A percentile compares a stretch with the other conserved stretches of the same genome.
phyloP scores from a whole-genome alignment of 2,797 vertebrate genomes.

The Molothrus aeneus region DNA sequence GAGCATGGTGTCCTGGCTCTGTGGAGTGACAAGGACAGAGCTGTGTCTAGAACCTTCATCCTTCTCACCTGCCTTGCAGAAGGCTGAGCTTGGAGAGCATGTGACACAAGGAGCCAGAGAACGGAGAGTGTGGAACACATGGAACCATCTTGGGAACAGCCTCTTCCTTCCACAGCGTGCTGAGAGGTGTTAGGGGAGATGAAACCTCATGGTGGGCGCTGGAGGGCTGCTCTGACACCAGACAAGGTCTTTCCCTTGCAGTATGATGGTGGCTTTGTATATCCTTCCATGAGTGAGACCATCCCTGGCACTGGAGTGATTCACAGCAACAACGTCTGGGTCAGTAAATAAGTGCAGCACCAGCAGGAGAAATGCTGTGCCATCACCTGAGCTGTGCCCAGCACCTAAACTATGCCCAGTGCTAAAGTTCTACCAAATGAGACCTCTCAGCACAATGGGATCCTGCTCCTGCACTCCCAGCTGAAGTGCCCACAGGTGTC shows the following conservation, averaged over 20 bases:
- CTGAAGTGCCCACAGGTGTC: accelerated
- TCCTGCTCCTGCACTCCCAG: background rate
- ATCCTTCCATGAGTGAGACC: background rate
- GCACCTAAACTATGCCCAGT: background rate
- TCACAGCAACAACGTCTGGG: background rate
- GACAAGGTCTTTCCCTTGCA: background rate
- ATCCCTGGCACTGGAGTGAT: background rate
- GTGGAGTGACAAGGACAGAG: background rate
- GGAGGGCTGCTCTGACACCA: background rate
- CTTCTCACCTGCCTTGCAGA: background rate
- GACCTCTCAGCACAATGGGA: background rate
- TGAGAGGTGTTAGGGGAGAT: background rate
- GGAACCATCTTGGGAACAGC: background rate
- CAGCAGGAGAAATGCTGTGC: background rate
- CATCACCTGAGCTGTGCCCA: background rate
- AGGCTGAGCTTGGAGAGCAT: background rate
- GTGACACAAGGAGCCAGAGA: background rate
- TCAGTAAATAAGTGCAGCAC: background rate
- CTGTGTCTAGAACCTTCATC: background rate
- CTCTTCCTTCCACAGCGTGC: background rate
- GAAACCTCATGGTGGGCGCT: background rate
- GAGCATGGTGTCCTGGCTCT: background rate
- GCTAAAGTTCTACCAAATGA: background rate
- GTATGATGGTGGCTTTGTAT: background rate
- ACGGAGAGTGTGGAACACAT: accelerated